Percentiles rank a stretch among this genome's conserved stretches.
These are phyloP conservation scores for Cyphomyrmex costatus DNA, from an alignment of 1,140 invertebrate species.

Conservation along the genomic window DNA sequence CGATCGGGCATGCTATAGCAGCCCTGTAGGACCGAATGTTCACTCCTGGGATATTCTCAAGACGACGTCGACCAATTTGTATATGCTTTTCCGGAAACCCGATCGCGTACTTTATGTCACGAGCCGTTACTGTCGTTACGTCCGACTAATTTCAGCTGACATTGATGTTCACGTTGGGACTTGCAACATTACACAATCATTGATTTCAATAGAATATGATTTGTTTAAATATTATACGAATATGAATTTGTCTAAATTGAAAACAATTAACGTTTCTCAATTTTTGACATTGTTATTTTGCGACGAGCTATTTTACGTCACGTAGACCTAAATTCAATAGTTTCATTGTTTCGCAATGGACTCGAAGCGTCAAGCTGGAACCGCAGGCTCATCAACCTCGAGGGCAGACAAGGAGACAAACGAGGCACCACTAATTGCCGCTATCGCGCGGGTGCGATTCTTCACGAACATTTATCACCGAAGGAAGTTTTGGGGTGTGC, in stretches of 20 bases:
- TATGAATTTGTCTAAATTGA: neutral
- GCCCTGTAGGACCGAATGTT: constrained; percentile 46
- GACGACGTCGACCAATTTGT: constrained; percentile 54
- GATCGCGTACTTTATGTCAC: constrained; percentile 41
- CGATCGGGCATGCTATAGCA: constrained; percentile 53
- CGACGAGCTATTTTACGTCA: neutral
- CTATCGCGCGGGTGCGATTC: constrained; percentile 74
- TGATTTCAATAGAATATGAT: neutral
- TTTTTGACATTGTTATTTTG: neutral
- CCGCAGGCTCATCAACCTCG: constrained; percentile 68
- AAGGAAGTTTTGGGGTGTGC: constrained; percentile 65
- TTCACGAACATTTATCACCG: constrained; percentile 76
- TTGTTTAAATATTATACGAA: too few species aligned
- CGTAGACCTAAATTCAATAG: constrained; percentile 33
- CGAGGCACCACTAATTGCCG: constrained; percentile 77
- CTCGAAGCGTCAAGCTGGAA: constrained; percentile 39
- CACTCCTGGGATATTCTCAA: constrained; percentile 43
- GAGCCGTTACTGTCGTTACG: constrained; percentile 13
- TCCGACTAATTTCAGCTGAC: constrained; percentile 22
- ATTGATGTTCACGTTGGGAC: neutral
- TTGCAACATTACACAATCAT: neutral
- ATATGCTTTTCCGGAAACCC: constrained; percentile 50
- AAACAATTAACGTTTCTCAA: neutral
- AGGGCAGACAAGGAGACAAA: constrained; percentile 74
- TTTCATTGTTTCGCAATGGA: constrained; percentile 57